Evolutionary conservation across 2,888 invertebrate genomes (phyloP).

Genomic region (Diplazon laetatorius): DNA sequence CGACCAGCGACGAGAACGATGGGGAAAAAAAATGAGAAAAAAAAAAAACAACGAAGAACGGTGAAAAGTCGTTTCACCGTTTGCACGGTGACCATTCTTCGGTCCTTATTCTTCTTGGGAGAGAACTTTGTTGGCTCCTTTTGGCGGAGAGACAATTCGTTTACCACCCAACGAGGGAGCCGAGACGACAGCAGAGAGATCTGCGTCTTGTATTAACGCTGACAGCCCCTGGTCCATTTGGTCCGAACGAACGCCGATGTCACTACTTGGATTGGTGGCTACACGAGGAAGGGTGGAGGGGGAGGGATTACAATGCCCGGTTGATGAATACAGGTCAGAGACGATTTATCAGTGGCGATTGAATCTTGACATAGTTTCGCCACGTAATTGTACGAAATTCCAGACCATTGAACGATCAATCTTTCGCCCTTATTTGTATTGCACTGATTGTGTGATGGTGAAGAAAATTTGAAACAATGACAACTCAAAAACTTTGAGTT

Average conservation of each 20-base stretch:
- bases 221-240: constrained; percentile 41
- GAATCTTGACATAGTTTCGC: not conserved
- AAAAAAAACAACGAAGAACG: constrained; percentile 47
- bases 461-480: not conserved
- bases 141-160: constrained; percentile 57
- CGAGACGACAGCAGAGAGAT: not conserved
- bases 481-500: no score
- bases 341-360: constrained; percentile 36
- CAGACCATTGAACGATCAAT: not conserved
- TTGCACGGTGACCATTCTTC: constrained; percentile 2
- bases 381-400: not conserved
- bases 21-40: no score
- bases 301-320: not conserved
- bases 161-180: constrained; percentile 28
- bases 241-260: constrained; percentile 50
- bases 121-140: constrained; percentile 48
- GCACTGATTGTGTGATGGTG: not conserved
- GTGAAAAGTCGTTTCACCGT: constrained; percentile 45
- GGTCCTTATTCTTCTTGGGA: constrained; percentile 44
- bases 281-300: constrained; percentile 15
- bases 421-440: not conserved
- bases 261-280: constrained; percentile 39
- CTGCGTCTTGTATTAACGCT: constrained; percentile 55
- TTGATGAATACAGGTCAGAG: not conserved
- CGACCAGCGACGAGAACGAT: constrained; percentile 16